phyloP scores from a whole-genome alignment of 1,140 invertebrate species.

The Saccostrea glomerata region DNA sequence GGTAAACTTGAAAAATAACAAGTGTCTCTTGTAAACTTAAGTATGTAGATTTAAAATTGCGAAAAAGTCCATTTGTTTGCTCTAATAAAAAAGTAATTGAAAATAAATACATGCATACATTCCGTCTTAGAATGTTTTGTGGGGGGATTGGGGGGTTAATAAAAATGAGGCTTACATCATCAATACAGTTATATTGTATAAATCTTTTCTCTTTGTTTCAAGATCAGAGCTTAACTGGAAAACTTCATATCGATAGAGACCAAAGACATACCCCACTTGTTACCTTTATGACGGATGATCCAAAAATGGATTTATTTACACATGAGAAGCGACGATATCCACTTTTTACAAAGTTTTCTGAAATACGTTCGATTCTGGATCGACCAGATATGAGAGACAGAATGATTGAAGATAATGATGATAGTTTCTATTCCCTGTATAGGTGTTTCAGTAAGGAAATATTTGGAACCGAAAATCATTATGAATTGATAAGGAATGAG shows the following conservation, averaged over 20 bases:
- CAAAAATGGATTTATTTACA: neutral
- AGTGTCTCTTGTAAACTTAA: no score
- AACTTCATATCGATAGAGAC: neutral
- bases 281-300: neutral
- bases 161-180: neutral
- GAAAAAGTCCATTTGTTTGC: neutral
- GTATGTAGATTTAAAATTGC: neutral
- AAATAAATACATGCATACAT: neutral
- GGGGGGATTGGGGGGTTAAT: neutral
- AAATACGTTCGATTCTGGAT: neutral
- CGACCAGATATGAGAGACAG: conserved; percentile 9
- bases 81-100: neutral
- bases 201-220: neutral
- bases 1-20: neutral
- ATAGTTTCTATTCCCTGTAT: neutral
- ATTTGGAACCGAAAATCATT: conserved; percentile 21
- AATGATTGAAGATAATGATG: neutral
- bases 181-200: neutral
- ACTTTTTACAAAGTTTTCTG: neutral
- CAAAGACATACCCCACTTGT: neutral
- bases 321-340: neutral
- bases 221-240: neutral
- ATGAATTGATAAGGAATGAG: neutral
- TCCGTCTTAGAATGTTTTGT: neutral
- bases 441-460: conserved; percentile 37